Evolutionary conservation across 2,797 vertebrate species (phyloP).

Genomic region (Apogon talboti): DNA sequence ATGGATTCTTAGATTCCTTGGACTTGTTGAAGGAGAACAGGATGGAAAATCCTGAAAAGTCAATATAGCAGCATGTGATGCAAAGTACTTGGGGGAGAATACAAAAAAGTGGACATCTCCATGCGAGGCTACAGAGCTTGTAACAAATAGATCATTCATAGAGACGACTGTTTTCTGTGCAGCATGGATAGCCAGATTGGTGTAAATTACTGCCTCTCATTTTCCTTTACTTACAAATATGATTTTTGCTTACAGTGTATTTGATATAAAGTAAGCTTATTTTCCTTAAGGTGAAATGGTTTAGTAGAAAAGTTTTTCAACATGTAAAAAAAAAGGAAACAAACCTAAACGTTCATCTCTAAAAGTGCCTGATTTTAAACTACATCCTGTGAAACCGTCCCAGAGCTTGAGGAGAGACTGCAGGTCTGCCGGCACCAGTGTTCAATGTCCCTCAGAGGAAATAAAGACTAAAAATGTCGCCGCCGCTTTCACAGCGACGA

Average conservation of each 20-base stretch:
- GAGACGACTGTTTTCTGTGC: background rate
- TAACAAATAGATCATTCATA: constrained; percentile 5
- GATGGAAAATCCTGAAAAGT: too few species aligned
- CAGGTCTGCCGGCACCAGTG: constrained; percentile 78
- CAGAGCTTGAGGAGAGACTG: constrained; percentile 78
- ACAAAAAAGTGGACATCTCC: background rate
- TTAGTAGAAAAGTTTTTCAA: constrained; percentile 26
- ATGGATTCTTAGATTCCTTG: background rate
- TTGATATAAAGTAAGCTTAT: constrained; percentile 5
- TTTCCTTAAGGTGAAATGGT: constrained; percentile 36
- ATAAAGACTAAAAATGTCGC: constrained; percentile 58
- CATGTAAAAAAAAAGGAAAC: background rate
- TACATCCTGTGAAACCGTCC: constrained; percentile 58
- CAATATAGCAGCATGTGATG: background rate
- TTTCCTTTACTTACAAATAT: constrained; percentile 6
- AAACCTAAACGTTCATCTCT: background rate
- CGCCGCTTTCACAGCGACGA: constrained; percentile 43
- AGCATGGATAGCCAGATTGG: background rate
- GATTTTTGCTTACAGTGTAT: background rate
- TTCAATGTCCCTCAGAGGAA: constrained; percentile 68
- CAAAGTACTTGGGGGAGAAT: background rate
- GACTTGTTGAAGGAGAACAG: background rate
- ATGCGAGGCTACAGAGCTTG: background rate
- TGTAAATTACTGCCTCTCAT: background rate
- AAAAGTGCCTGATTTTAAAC: constrained; percentile 39